phyloP scores from a whole-genome alignment of 1,140 invertebrate species.

The Lordiphosa stackelbergi region DNA sequence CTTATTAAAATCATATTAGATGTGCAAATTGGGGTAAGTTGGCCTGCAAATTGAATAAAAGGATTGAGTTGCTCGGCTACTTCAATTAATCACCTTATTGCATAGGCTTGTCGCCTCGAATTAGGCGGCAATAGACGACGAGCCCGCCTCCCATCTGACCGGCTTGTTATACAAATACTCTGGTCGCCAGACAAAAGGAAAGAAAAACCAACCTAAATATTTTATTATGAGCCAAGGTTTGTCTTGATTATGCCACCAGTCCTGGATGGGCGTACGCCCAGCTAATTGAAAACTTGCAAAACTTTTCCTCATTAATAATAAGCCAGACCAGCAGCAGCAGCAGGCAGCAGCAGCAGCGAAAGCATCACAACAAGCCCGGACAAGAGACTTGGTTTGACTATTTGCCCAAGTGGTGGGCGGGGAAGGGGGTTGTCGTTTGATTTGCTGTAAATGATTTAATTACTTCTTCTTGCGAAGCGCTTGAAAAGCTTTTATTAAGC shows the following conservation, averaged over 20 bases:
- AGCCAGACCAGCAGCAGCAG: constrained; percentile 31
- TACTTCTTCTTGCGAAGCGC: constrained; percentile 47
- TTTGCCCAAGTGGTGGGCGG: not conserved
- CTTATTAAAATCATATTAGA: no score
- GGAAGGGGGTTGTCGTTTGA: constrained; percentile 21
- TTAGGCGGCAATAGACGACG: constrained; percentile 19
- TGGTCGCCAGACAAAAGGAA: constrained; percentile 44
- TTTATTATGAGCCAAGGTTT: constrained; percentile 58
- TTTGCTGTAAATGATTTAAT: constrained; percentile 66
- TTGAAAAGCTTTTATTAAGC: constrained; percentile 58
- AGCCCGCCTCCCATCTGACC: not conserved
- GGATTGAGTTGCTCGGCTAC: no score
- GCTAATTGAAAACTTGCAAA: constrained; percentile 70
- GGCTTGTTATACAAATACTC: constrained; percentile 25
- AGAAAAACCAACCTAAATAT: constrained; percentile 55
- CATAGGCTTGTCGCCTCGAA: not conserved
- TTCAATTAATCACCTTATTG: no score
- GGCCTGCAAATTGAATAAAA: no score
- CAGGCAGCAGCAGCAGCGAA: constrained; percentile 14
- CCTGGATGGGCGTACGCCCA: constrained; percentile 30
- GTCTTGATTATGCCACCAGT: constrained; percentile 50
- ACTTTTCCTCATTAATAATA: constrained; percentile 71
- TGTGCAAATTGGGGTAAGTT: no score
- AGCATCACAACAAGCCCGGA: not conserved
- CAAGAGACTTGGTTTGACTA: constrained; percentile 3